These are phyloP conservation scores for Oligia strigilis DNA, from an alignment of 2,888 invertebrate species.

Conservation along the genomic window DNA sequence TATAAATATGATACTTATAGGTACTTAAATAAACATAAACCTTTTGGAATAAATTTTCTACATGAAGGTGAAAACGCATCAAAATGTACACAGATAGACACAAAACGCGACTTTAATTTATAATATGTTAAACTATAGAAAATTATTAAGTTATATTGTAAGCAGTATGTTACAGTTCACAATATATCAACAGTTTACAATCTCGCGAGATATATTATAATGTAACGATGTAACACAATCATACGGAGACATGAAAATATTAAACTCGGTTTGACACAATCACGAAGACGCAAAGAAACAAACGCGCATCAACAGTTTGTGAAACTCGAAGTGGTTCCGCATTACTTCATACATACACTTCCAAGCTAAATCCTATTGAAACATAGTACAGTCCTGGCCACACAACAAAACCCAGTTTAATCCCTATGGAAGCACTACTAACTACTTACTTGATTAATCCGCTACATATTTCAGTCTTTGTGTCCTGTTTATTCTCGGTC, in stretches of 20 bases:
- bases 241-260: neutral
- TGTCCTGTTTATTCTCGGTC: slow-evolving; percentile 17
- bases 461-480: slow-evolving; percentile 37
- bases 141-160: no score
- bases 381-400: neutral
- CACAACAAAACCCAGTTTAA: neutral
- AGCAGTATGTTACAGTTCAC: no score
- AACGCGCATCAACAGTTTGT: neutral
- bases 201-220: neutral
- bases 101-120: no score
- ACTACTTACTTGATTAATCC: slow-evolving; percentile 39
- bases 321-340: neutral
- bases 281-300: neutral
- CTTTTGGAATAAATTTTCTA: no score
- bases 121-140: no score
- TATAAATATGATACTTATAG: no score
- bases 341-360: neutral
- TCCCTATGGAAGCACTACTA: slow-evolving; percentile 34
- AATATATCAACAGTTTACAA: neutral
- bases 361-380: slow-evolving; percentile 25
- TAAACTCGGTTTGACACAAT: neutral
- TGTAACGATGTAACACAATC: neutral
- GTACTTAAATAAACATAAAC: no score
- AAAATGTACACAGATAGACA: no score
- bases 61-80: no score